Percentiles rank a stretch among this genome's conserved stretches.
phyloP scores from a whole-genome alignment of 2,888 invertebrate species.

The Tryphoninae sp. region DNA sequence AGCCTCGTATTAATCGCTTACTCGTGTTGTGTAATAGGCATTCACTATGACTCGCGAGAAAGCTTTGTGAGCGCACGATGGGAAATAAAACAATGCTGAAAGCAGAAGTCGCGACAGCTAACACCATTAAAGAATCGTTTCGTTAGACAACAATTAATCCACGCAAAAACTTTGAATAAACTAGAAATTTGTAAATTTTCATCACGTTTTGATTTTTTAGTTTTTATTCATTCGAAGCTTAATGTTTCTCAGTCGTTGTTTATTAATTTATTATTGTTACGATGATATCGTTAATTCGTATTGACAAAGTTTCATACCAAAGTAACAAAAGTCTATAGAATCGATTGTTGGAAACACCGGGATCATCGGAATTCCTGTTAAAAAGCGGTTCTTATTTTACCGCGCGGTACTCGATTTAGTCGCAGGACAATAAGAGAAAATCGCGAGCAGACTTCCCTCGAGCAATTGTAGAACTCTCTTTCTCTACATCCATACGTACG shows the following conservation, averaged over 20 bases:
- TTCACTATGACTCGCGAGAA: neutral
- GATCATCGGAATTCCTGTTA: neutral
- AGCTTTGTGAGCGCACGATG: no score
- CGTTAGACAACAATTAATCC: no score
- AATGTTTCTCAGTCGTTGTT: no score
- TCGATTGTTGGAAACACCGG: neutral
- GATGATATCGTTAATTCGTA: no score
- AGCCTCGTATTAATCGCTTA: neutral
- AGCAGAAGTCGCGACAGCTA: no score
- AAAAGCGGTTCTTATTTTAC: constrained; percentile 18
- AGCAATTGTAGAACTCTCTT: constrained; percentile 15
- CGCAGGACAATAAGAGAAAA: neutral
- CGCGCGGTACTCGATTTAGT: constrained; percentile 23
- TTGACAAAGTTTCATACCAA: neutral
- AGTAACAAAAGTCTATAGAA: neutral
- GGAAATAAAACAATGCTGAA: no score
- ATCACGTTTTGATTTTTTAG: no score
- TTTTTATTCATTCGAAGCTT: no score
- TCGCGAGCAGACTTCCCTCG: constrained; percentile 7
- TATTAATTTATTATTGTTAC: no score
- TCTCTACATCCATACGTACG: constrained; percentile 28
- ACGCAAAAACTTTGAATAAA: no score
- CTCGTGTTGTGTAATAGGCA: neutral
- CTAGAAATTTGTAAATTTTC: no score
- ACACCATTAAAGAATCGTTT: no score